Evolutionary conservation across 2,797 vertebrate genomes (phyloP).

Genomic region (Eidolon dupreanum): DNA sequence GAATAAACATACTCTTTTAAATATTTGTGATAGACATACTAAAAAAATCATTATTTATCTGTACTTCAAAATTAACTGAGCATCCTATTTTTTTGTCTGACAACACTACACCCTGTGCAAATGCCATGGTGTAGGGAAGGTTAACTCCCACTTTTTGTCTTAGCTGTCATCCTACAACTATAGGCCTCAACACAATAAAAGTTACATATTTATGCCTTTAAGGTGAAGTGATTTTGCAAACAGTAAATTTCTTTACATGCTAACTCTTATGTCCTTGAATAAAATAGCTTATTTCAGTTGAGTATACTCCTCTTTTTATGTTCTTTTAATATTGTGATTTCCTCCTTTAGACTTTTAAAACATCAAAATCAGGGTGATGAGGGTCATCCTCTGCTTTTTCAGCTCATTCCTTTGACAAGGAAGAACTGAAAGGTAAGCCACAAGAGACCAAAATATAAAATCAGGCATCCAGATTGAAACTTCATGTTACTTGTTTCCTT

Average conservation of each 20-base stretch:
- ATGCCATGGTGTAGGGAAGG: background rate
- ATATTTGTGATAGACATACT: background rate
- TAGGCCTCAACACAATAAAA: background rate
- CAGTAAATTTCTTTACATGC: background rate
- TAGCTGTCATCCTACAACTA: background rate
- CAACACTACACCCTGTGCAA: background rate
- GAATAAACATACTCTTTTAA: background rate
- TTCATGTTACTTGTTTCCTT: background rate
- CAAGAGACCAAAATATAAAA: background rate
- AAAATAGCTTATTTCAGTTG: background rate
- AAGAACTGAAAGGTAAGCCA: constrained; percentile 12
- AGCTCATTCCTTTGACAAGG: background rate
- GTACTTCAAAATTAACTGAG: background rate
- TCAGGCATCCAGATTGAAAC: background rate
- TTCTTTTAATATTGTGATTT: background rate
- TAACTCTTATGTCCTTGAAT: background rate
- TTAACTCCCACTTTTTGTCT: background rate
- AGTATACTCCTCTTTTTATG: background rate
- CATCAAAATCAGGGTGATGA: background rate
- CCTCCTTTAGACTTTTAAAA: background rate
- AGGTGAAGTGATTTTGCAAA: background rate
- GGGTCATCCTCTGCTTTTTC: background rate
- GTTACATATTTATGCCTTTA: background rate
- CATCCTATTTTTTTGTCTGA: background rate
- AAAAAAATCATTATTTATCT: background rate